Percentiles rank a stretch among this genome's conserved stretches.
phyloP scores from a whole-genome alignment of 2,113 vertebrate genomes.

The Mesembrinibis cayennensis region DNA sequence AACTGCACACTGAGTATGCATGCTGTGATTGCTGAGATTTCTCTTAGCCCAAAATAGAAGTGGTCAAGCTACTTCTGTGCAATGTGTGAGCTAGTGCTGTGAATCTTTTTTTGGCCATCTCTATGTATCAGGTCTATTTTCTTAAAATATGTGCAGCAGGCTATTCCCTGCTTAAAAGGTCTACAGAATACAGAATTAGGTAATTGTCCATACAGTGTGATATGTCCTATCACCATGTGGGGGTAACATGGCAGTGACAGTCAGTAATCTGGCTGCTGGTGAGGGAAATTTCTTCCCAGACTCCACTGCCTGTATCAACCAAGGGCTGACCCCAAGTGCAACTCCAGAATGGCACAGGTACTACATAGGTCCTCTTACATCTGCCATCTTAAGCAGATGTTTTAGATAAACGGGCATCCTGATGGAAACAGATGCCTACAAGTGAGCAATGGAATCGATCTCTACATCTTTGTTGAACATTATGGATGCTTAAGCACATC shows the following conservation, averaged over 20 bases:
- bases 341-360: background rate
- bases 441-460: background rate
- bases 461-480: background rate
- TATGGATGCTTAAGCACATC: background rate
- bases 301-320: background rate
- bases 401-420: background rate
- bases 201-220: background rate
- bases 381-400: background rate
- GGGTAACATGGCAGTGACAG: background rate
- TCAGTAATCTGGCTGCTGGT: background rate
- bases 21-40: background rate
- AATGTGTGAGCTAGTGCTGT: background rate
- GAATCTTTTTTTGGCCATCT: background rate
- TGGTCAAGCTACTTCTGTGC: background rate
- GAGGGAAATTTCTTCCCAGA: background rate
- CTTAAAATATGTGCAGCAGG: background rate
- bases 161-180: background rate
- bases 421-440: background rate
- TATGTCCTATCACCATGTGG: background rate
- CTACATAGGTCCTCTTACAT: background rate
- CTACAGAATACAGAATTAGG: background rate
- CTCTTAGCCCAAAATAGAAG: background rate
- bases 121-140: background rate
- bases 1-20: background rate
- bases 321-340: background rate